Base-by-base conservation (phyloP, 2,113 vertebrate genomes). In the Fukomys damarensis region DNA sequence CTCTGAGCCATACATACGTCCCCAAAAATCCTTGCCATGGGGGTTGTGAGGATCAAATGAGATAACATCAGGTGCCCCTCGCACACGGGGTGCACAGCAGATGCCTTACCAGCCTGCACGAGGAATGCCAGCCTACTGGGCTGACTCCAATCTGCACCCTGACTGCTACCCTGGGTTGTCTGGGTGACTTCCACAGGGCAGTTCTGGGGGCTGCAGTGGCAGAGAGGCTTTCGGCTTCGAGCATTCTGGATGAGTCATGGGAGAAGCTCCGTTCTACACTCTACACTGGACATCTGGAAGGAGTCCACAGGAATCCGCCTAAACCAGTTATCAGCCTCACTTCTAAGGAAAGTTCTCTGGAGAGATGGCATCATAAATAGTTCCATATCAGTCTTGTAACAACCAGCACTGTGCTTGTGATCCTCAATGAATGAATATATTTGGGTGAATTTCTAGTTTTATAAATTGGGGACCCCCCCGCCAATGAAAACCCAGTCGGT, bases 391-490 rank as follows among this genome's bases (percentile, higher is more conserved):
- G 65, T 41, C 59, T 86, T 49, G 7, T 26, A 41, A 59, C 38
- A 56, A 52, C 54, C 66, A 43, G 35, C 17, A 30, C 41, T 65
- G 43, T 52, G 59, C 22, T 88, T 65, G 52, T 84, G 93, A 28
- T 89, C 79, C n/a, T 79, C 54, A 94, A 54, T 72, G 86, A 91
- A 80, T 58, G 61, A 65, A 65, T 10, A 54, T 79, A 68, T 70
- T 93, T 41, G 14, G 2, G 54, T 35, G 19, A 7, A 0, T 68
- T 96, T 43, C 5, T 0, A 92, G 52, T 96, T 91, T 87, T 87
- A 17, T 88, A 93, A 72, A 30, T 80, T 61, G 24, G 91, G 72
- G 88, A 93, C 76, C 22, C 22, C 59, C 6, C 20, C 59, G 6
- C 59, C 59, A 8, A 22, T 19, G 26, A 59, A 24, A 61, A 22